phyloP scores from a whole-genome alignment of 2,888 invertebrate genomes.

The Phlogophora meticulosa region DNA sequence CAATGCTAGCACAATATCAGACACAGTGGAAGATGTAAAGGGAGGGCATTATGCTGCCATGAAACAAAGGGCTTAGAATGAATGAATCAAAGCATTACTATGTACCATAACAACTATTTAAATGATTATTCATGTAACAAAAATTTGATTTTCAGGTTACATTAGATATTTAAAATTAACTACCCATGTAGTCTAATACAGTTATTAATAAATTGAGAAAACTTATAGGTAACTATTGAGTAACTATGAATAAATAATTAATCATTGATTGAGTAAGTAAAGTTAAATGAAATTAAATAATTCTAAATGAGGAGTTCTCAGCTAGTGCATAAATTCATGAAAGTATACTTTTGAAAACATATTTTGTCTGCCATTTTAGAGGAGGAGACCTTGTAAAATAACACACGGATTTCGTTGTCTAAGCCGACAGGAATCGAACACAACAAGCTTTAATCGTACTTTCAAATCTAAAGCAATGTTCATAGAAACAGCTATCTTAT shows the following conservation, averaged over 20 bases:
- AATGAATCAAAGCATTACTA: neutral
- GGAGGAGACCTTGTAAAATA: conserved; percentile 75
- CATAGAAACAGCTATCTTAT: conserved; percentile 67
- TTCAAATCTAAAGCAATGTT: conserved; percentile 31
- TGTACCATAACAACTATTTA: no score
- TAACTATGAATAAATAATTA: neutral
- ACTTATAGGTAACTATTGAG: neutral
- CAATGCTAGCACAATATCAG: neutral
- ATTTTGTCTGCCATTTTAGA: conserved; percentile 77
- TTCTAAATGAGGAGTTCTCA: neutral
- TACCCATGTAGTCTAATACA: no score
- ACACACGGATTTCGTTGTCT: conserved; percentile 21
- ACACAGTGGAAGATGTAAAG: neutral
- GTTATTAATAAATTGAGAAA: no score
- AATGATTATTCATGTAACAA: no score
- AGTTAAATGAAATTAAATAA: neutral
- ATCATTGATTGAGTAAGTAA: neutral
- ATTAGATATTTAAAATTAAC: no score
- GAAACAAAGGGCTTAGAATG: neutral
- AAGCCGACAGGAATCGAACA: conserved; percentile 19
- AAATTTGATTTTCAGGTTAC: no score
- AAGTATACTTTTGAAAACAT: conserved; percentile 14
- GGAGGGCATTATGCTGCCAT: no score
- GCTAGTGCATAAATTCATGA: neutral
- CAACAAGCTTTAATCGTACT: conserved; percentile 38